A percentile compares a stretch with the other conserved stretches of the same genome.
These are phyloP conservation scores for Listrodromus nycthemerus DNA, from an alignment of 2,888 invertebrate genomes.

Conservation along the genomic window DNA sequence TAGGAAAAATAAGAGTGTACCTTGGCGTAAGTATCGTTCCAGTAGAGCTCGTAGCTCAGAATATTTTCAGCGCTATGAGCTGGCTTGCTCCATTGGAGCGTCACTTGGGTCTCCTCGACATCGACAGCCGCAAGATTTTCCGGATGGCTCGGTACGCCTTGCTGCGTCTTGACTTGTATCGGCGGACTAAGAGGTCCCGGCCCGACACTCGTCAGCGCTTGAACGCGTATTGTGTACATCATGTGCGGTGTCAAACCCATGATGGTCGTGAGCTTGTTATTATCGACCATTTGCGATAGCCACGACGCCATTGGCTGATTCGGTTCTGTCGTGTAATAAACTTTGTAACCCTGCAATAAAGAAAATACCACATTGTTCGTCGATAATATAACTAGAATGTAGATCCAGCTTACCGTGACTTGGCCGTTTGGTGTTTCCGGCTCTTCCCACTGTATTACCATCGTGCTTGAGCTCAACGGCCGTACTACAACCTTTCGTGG, in stretches of 20 bases:
- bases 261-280: slow-evolving; percentile 96
- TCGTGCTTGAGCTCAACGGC: slow-evolving; percentile 96
- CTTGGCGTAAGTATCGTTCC: slow-evolving; percentile 98
- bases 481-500: slow-evolving; percentile 97
- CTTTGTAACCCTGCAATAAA: slow-evolving; percentile 94
- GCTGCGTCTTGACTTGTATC: slow-evolving; percentile 99
- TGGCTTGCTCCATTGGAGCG: slow-evolving; percentile 96
- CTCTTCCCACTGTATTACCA: slow-evolving; percentile 99
- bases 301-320: slow-evolving; percentile 94
- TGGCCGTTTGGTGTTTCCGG: slow-evolving; percentile 99
- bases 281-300: slow-evolving; percentile 97
- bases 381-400: background rate
- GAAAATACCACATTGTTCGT: slow-evolving; percentile 6
- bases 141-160: slow-evolving; percentile 99
- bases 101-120: slow-evolving; percentile 95
- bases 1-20: slow-evolving; percentile 74
- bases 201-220: slow-evolving; percentile 97
- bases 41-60: slow-evolving; percentile 97
- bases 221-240: slow-evolving; percentile 97
- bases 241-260: slow-evolving; percentile 96
- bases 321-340: slow-evolving; percentile 97
- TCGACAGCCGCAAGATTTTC: slow-evolving; percentile 94
- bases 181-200: slow-evolving; percentile 97
- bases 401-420: slow-evolving; percentile 91
- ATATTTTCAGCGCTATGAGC: slow-evolving; percentile 96